Conservation (phyloP, 2,113 vertebrate genomes). For the Fulmarus glacialis region DNA sequence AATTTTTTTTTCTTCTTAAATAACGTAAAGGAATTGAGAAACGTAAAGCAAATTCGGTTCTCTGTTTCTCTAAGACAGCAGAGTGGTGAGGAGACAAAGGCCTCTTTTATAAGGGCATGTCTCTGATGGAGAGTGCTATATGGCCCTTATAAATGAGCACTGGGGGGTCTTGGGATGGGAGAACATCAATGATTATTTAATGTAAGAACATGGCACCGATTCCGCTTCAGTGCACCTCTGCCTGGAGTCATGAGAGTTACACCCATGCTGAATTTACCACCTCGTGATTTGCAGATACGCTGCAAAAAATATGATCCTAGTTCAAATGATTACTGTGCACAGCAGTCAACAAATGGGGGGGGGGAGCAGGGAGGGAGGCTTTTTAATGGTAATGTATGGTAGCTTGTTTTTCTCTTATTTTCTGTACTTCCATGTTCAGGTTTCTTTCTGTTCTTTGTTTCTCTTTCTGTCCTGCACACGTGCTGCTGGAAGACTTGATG, state of each 20-base stretch:
- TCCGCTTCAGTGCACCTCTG: background rate
- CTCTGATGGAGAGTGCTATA: background rate
- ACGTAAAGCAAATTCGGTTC: background rate
- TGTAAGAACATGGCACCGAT: background rate
- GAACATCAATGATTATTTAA: background rate
- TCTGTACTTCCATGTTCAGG: background rate
- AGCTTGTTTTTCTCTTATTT: background rate
- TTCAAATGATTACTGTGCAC: background rate
- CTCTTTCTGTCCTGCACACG: slow-evolving; percentile 26
- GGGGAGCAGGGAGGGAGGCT: too few relatives aligned
- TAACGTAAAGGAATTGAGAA: background rate
- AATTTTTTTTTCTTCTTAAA: background rate
- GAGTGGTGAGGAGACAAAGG: slow-evolving; percentile 42
- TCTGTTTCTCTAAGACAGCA: background rate
- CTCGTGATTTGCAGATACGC: background rate
- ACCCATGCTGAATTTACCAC: slow-evolving; percentile 4
- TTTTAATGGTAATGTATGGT: background rate
- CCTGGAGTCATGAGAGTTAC: background rate
- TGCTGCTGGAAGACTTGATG: slow-evolving; percentile 25
- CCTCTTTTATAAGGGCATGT: slow-evolving; percentile 32
- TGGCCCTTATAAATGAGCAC: background rate
- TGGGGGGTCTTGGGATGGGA: background rate
- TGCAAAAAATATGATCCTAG: background rate
- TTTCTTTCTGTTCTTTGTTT: slow-evolving; percentile 61
- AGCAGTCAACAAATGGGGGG: background rate